Evolutionary conservation across 2,888 invertebrate species (phyloP).

Genomic region (Limenitis camilla): DNA sequence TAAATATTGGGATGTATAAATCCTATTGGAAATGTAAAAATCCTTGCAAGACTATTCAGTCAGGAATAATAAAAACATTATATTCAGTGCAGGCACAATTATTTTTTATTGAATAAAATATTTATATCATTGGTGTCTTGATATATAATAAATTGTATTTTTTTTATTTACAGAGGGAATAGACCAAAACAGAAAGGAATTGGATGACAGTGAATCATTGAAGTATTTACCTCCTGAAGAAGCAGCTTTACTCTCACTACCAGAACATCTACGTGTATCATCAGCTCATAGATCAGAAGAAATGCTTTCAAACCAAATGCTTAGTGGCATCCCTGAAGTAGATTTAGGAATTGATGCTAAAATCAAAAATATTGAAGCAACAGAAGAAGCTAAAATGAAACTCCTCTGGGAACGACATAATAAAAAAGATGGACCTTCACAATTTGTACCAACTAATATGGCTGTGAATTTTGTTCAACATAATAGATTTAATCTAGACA

Average conservation of each 20-base stretch:
- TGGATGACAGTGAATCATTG: slow-evolving; percentile 58
- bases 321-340: slow-evolving; percentile 99
- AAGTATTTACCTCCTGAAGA: slow-evolving; percentile 90
- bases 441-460: slow-evolving; percentile 98
- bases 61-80: no score
- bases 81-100: no score
- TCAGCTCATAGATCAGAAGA: slow-evolving; percentile 94
- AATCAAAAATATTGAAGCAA: slow-evolving; percentile 98
- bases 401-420: slow-evolving; percentile 91
- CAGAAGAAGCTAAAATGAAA: slow-evolving; percentile 97
- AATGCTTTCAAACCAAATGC: slow-evolving; percentile 99
- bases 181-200: slow-evolving; percentile 55
- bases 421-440: slow-evolving; percentile 94
- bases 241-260: slow-evolving; percentile 90
- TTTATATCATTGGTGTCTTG: neutral
- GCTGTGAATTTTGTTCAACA: slow-evolving; percentile 99
- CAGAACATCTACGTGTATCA: slow-evolving; percentile 89
- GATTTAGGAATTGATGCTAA: slow-evolving; percentile 99
- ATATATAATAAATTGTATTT: neutral
- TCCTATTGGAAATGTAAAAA: no score
- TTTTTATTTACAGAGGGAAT: slow-evolving; percentile 41
- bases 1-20: no score
- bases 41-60: no score
- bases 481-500: slow-evolving; percentile 95
- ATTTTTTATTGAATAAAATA: no score